Percentiles rank a stretch among this genome's conserved stretches.
Conservation (phyloP, 2,797 vertebrate species). For the Rhadinocentrus ornatus region DNA sequence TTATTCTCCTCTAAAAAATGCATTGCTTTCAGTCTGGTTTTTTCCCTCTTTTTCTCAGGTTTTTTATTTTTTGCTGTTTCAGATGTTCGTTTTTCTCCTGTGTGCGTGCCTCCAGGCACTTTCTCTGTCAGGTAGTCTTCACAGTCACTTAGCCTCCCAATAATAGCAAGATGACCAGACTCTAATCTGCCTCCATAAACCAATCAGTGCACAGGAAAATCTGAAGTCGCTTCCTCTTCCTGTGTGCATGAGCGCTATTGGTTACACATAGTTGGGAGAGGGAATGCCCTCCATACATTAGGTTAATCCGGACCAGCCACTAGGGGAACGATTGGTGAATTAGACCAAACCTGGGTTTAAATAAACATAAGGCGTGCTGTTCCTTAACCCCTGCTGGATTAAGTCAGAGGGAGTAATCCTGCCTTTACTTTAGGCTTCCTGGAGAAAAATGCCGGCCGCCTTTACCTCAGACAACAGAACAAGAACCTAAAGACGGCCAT, state of each 20-base stretch:
- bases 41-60: background rate
- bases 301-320: conserved; percentile 58
- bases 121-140: conserved; percentile 23
- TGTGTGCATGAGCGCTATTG: conserved; percentile 45
- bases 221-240: conserved; percentile 32
- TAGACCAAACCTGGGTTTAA: conserved; percentile 51
- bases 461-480: conserved; percentile 9
- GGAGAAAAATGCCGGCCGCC: conserved; percentile 25
- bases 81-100: background rate
- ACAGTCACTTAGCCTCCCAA: conserved; percentile 20
- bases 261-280: conserved; percentile 23
- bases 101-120: background rate
- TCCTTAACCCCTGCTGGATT: conserved; percentile 70
- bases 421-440: conserved; percentile 43
- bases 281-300: conserved; percentile 27
- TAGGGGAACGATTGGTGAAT: conserved; percentile 25
- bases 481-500: conserved; percentile 29
- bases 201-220: conserved; percentile 58
- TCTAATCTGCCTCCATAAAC: conserved; percentile 45
- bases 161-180: conserved; percentile 30
- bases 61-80: background rate
- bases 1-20: conserved; percentile 56
- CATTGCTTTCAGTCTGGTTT: conserved; percentile 22
- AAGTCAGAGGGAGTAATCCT: conserved; percentile 67
- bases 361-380: conserved; percentile 57